Evolutionary conservation across 2,797 vertebrate species (phyloP), one percentile per base, ranked within the genome.

Genomic region (Rhinoraja longicauda): DNA sequence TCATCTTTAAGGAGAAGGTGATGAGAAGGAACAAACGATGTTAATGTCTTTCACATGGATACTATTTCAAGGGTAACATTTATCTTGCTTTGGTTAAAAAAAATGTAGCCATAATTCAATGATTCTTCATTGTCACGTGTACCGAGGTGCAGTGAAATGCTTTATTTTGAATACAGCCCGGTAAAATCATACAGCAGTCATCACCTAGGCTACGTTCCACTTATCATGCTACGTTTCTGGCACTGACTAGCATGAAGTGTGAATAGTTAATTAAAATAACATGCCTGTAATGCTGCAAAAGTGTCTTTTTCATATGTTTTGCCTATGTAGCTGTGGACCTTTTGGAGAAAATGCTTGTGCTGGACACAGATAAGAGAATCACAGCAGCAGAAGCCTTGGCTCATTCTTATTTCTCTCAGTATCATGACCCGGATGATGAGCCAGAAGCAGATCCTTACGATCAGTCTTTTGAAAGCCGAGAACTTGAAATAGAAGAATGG

Each of bases 401-500:
- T 0, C 99, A 99, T 1, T 94, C 96, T 7, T 99, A 99, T 95
- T 99, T 99, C 12, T 93, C 98, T 24, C 98, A 99, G 96, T 99
- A 99, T 94, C 99, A 99, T 0, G 99, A 99, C 94, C 98, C 99
- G 0, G 98, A 99, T 0, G 99, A 99, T 0, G 99, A 99, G 93
- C 98, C 98, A 0, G 98, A 99, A 94, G 98, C 99, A 0, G 98
- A 99, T 10, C 98, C 98, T 10, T 99, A 99, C 0, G 99, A 99
- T 96, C 99, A 99, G 97, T 99, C 98, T 94, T 99, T 99, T 39
- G 99, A 99, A 94, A 99, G 98, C 95, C 97, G 98, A 10, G 99
- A 99, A 93, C 97, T 99, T 93, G 98, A 98, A 93, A 99, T 99
- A 21, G 98, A 99, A 59, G 98, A 99, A 94, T 99, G 99, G 99